phyloP scores from a whole-genome alignment of 2,888 invertebrate species.

The Leucophenga maculata region DNA sequence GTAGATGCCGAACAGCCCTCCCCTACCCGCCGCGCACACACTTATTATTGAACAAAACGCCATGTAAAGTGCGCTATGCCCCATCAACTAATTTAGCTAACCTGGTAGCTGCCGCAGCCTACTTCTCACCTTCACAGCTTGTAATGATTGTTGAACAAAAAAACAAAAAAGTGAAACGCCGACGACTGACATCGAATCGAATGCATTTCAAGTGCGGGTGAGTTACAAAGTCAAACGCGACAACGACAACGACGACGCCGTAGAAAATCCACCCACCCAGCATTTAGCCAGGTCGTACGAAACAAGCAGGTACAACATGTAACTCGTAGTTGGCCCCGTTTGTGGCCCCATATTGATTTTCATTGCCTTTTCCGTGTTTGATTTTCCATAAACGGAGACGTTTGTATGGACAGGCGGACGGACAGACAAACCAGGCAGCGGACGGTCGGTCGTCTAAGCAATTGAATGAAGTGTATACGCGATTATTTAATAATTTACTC shows the following conservation, averaged over 20 bases:
- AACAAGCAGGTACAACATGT: not conserved
- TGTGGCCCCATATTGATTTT: slow-evolving; percentile 28
- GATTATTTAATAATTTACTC: not conserved
- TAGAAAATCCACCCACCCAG: not conserved
- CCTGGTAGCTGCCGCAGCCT: not conserved
- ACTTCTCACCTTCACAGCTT: slow-evolving; percentile 1
- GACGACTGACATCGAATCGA: not conserved
- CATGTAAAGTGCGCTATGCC: slow-evolving; percentile 15
- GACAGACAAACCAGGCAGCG: not conserved
- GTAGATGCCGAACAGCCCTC: not conserved
- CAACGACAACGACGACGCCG: not conserved
- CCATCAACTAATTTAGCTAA: too few relatives aligned
- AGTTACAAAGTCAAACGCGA: not conserved
- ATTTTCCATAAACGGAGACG: slow-evolving; percentile 15
- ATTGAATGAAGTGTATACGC: not conserved
- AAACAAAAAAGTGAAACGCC: not conserved
- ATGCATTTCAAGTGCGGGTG: not conserved
- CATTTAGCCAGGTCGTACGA: not conserved
- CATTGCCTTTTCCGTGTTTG: slow-evolving; percentile 50
- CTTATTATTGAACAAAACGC: slow-evolving; percentile 28
- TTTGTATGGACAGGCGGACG: not conserved
- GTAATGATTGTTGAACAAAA: not conserved
- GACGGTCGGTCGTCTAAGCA: not conserved
- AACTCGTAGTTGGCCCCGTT: slow-evolving; percentile 53
- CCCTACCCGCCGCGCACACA: slow-evolving; percentile 21